Evolutionary conservation across 2,888 invertebrate genomes (phyloP), one percentile per base, ranked within the genome.

Genomic region (Lasius platythorax): DNA sequence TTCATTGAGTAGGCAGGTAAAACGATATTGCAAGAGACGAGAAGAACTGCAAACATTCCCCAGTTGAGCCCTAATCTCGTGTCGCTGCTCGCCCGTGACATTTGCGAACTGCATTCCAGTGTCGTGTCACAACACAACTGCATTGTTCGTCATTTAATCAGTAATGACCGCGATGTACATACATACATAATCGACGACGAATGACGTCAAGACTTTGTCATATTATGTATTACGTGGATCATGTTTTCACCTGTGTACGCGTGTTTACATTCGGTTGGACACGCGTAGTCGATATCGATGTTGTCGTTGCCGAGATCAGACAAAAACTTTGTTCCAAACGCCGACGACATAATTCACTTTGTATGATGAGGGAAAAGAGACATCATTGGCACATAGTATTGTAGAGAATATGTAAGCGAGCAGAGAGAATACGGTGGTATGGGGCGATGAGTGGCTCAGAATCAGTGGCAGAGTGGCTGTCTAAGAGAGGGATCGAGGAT

Each of bases 121-220:
- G 58, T 53, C 53, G 64, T 56, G 18, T n/a, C 67, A 61, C 79
- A 18, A 56, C 50, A 28, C 64, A 63, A 73, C 72, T 68, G 23
- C 63, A 79, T 68, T 83, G 87, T 86, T 84, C 73, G 53, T 74
- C 79, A 53, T 63, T 84, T 84, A 82, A 88, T 83, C 70, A 85
- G 76, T 84, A 75, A 81, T 43, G 43, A 18, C 12, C 76, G 28
- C 68, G 50, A 50, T 53, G 63, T 33, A 37, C 1, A 33, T 37
- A 58, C 33, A 46, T 64, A 30, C 43, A 23, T 82, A 63, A 76
- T 67, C 79, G 15, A 18, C 18, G 18, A 50, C 11, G 50, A 8
- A 50, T n/a, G 50, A 50, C 2, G 18, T 50, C 15, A 58, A 4
- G 37, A 33, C 37, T 23, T 12, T 18, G 58, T 61, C 40, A 33